These are phyloP conservation scores for Agelastica alni DNA, from an alignment of 2,888 invertebrate species.

Conservation along the genomic window DNA sequence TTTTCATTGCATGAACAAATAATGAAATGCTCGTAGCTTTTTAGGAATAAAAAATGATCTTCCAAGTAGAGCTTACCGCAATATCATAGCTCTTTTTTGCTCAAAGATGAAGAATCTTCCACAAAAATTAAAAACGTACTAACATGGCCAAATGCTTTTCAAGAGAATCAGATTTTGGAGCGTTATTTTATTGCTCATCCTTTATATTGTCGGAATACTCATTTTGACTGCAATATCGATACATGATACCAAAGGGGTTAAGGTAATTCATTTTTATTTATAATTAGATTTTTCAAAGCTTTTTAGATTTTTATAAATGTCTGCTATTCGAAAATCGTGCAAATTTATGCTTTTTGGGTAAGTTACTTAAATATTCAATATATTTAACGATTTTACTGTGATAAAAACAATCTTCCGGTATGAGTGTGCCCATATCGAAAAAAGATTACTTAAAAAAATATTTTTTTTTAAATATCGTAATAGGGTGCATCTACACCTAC, in stretches of 20 bases:
- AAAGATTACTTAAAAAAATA: no score
- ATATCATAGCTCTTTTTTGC: background rate
- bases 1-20: no score
- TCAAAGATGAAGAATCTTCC: constrained; percentile 8
- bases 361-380: no score
- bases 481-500: no score
- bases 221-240: constrained; percentile 56
- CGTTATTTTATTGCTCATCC: constrained; percentile 53
- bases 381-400: background rate
- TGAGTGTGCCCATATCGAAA: no score
- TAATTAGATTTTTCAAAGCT: background rate
- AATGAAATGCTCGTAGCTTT: no score
- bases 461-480: no score
- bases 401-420: no score
- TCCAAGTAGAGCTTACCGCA: background rate
- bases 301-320: no score
- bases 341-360: no score
- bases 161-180: constrained; percentile 56
- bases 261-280: constrained; percentile 24
- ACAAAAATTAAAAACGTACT: background rate
- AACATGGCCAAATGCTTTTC: constrained; percentile 52
- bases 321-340: no score
- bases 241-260: constrained; percentile 49
- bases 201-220: constrained; percentile 56
- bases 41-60: background rate